Conservation (phyloP, 2,797 vertebrate species). For the Amblyopsis hoosieri region DNA sequence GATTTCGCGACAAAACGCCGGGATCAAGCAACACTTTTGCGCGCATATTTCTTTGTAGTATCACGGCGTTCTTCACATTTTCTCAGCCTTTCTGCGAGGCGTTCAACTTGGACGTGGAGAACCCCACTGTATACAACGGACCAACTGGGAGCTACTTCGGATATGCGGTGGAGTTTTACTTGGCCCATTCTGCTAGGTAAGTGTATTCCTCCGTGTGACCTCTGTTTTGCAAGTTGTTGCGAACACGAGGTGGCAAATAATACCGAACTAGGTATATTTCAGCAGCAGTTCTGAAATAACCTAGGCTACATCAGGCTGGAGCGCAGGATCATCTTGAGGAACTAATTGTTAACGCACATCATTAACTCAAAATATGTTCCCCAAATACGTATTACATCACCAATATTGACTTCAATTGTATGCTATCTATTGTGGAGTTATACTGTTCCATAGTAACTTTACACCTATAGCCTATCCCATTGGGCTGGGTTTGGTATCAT, state of each 20-base stretch:
- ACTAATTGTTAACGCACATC: no score
- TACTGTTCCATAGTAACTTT: neutral
- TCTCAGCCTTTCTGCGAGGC: constrained; percentile 67
- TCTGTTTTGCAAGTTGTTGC: neutral
- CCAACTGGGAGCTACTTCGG: constrained; percentile 87
- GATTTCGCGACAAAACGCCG: no score
- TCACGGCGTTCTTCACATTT: constrained; percentile 10
- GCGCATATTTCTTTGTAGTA: no score
- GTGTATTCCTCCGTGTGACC: constrained; percentile 30
- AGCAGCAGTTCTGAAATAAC: neutral
- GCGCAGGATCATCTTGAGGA: no score
- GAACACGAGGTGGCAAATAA: neutral
- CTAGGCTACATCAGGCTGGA: no score
- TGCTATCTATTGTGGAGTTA: neutral
- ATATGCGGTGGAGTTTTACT: constrained; percentile 91
- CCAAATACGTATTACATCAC: neutral
- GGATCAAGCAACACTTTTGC: no score
- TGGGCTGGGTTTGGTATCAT: neutral
- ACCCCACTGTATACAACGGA: constrained; percentile 82
- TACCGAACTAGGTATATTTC: neutral
- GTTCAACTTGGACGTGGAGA: constrained; percentile 88
- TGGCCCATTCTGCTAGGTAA: constrained; percentile 82
- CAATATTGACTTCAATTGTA: neutral
- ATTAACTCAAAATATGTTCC: no score
- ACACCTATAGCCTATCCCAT: no score